These are phyloP conservation scores for Eupelmus urozonus DNA, from an alignment of 2,888 invertebrate genomes.

Conservation along the genomic window DNA sequence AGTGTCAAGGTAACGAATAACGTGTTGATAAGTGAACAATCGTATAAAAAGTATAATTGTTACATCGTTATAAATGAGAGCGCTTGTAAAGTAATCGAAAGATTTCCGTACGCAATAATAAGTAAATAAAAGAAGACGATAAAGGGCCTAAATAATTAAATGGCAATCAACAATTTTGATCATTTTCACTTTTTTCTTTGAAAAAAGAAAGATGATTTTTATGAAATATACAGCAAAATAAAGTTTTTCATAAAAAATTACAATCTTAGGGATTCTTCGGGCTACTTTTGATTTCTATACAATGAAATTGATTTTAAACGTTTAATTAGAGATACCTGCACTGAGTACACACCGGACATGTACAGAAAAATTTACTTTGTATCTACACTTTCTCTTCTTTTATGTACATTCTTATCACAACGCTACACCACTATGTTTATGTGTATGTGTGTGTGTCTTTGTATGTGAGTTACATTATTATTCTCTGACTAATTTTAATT, in stretches of 20 bases:
- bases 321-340: constrained; percentile 41
- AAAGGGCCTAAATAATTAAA: not conserved
- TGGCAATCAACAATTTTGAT: constrained; percentile 3
- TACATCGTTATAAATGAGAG: constrained; percentile 62
- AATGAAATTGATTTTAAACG: constrained; percentile 46
- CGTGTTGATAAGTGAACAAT: constrained; percentile 44
- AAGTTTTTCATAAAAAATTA: constrained; percentile 9
- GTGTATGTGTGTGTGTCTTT: constrained; percentile 46
- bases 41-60: constrained; percentile 54
- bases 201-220: not conserved
- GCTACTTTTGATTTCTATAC: constrained; percentile 58
- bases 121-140: constrained; percentile 9
- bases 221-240: too few relatives aligned
- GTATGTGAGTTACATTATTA: constrained; percentile 9
- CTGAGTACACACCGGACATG: constrained; percentile 45
- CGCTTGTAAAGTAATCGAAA: constrained; percentile 70
- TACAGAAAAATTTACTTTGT: constrained; percentile 55
- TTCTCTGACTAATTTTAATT: not conserved
- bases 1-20: constrained; percentile 56
- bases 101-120: constrained; percentile 33
- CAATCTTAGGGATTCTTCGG: not conserved
- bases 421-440: constrained; percentile 61
- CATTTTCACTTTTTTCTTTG: not conserved
- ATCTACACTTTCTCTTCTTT: constrained; percentile 59
- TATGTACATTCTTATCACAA: constrained; percentile 69